phyloP scores from a whole-genome alignment of 2,888 invertebrate genomes.

The Agrenia bidenticulata region DNA sequence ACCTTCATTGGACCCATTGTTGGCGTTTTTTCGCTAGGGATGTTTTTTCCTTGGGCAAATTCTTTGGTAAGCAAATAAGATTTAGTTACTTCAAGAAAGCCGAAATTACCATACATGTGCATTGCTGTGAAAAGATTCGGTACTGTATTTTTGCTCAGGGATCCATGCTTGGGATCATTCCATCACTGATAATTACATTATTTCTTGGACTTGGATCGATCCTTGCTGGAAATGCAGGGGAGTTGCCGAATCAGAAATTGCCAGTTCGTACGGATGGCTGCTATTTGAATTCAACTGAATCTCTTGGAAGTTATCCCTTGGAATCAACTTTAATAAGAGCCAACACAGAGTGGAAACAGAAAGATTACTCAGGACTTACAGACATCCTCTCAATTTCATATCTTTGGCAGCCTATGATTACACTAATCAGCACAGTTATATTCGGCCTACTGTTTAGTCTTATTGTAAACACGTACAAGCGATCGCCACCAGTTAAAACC shows the following conservation, averaged over 20 bases:
- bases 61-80: slow-evolving; percentile 62
- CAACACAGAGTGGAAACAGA: slow-evolving; percentile 36
- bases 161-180: slow-evolving; percentile 38
- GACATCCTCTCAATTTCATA: slow-evolving; percentile 39
- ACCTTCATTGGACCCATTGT: slow-evolving; percentile 85
- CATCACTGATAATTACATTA: slow-evolving; percentile 30
- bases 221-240: slow-evolving; percentile 34
- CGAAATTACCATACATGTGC: not conserved
- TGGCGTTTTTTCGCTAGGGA: slow-evolving; percentile 82
- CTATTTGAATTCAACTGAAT: slow-evolving; percentile 26
- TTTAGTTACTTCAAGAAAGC: not conserved
- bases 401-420: slow-evolving; percentile 40
- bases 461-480: slow-evolving; percentile 20
- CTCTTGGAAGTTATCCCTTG: not conserved
- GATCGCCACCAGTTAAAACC: slow-evolving; percentile 22
- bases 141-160: slow-evolving; percentile 25
- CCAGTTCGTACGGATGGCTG: slow-evolving; percentile 31
- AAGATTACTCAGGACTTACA: slow-evolving; percentile 26
- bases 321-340: not conserved
- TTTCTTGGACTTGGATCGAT: slow-evolving; percentile 45
- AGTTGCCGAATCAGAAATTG: slow-evolving; percentile 41
- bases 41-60: slow-evolving; percentile 85
- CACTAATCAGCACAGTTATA: slow-evolving; percentile 25
- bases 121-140: too few relatives aligned
- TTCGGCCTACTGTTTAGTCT: slow-evolving; percentile 40